phyloP scores from a whole-genome alignment of 2,888 invertebrate species.

The Helleia helle region DNA sequence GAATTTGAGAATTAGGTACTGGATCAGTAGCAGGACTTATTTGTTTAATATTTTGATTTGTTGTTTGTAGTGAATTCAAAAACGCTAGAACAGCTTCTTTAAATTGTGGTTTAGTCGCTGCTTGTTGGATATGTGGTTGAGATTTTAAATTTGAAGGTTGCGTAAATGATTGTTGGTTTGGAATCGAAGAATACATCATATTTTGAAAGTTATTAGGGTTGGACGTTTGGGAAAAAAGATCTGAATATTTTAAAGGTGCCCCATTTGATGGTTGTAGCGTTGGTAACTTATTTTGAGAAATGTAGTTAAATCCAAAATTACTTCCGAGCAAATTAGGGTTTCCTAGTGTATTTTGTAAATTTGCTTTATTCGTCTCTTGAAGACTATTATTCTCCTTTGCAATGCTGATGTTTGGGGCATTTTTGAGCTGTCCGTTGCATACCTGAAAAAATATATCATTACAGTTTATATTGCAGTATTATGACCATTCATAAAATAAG shows the following conservation, averaged over 20 bases:
- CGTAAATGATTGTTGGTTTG: not conserved
- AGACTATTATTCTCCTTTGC: not conserved
- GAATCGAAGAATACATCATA: not conserved
- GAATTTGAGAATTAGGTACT: not conserved
- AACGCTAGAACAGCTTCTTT: not conserved
- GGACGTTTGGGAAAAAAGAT: not conserved
- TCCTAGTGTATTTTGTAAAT: not conserved
- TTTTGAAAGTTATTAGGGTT: not conserved
- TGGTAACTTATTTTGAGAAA: not conserved
- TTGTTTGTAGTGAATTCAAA: not conserved
- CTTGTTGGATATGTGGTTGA: not conserved
- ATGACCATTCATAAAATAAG: no score
- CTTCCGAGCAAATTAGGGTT: not conserved
- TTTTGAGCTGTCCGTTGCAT: not conserved
- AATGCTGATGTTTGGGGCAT: not conserved
- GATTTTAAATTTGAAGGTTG: not conserved
- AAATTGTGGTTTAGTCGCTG: no score
- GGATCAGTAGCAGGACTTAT: not conserved
- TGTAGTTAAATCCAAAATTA: not conserved
- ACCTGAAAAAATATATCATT: conserved; percentile 1
- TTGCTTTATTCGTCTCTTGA: not conserved
- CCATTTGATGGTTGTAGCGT: not conserved
- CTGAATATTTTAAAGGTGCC: no score
- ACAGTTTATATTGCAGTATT: no score
- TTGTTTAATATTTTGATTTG: not conserved